Evolutionary conservation across 92 coral and sea anemone species (phyloP).

Genomic region (Bergia puertoricense): DNA sequence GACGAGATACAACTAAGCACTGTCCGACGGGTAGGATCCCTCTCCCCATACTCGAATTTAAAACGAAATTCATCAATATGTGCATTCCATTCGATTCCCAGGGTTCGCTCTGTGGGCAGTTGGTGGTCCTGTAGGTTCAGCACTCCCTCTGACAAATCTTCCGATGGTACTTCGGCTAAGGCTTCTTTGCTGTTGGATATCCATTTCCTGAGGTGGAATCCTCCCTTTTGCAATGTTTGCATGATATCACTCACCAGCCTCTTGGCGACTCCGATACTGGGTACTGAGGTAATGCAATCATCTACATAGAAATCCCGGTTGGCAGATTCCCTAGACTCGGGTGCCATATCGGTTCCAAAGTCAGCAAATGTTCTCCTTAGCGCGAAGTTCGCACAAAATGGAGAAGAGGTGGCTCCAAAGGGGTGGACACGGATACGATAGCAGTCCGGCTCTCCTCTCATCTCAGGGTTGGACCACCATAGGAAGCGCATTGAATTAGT

Average conservation of each 20-base stretch:
- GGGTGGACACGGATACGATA: slow-evolving; percentile 24
- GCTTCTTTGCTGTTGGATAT: slow-evolving; percentile 39
- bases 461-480: slow-evolving; percentile 6
- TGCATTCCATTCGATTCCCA: slow-evolving; percentile 47
- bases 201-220: slow-evolving; percentile 53
- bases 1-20: slow-evolving; percentile 25
- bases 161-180: neutral
- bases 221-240: neutral
- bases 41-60: neutral
- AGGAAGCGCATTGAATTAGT: slow-evolving; percentile 4
- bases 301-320: slow-evolving; percentile 44
- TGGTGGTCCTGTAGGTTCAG: slow-evolving; percentile 8
- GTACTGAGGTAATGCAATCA: slow-evolving; percentile 53
- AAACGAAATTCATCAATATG: slow-evolving; percentile 4
- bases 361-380: slow-evolving; percentile 28
- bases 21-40: slow-evolving; percentile 19
- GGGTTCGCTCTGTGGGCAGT: slow-evolving; percentile 43
- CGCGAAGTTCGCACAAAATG: slow-evolving; percentile 31
- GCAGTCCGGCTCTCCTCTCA: slow-evolving; percentile 10
- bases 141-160: slow-evolving; percentile 30
- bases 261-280: slow-evolving; percentile 29
- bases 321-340: neutral
- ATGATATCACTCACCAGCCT: slow-evolving; percentile 26
- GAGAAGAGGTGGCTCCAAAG: slow-evolving; percentile 52
- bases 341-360: neutral